phyloP scores from a whole-genome alignment of 2,888 invertebrate genomes.

The Aromia moschata region DNA sequence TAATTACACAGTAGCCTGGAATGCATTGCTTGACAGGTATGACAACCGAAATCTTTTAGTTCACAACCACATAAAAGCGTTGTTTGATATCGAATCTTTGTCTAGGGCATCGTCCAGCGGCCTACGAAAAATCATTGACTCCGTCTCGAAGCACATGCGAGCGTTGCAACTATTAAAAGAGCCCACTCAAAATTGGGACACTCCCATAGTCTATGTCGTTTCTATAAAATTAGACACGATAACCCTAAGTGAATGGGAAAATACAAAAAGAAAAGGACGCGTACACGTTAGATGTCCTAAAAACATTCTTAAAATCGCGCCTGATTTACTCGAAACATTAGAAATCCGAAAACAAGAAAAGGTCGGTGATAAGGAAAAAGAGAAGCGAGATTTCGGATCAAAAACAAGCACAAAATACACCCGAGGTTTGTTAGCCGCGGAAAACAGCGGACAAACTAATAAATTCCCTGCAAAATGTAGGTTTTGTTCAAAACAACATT shows the following conservation, averaged over 20 bases:
- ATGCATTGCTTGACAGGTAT: too few relatives aligned
- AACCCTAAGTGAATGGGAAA: constrained; percentile 14
- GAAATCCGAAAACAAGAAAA: not conserved
- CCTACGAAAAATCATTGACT: constrained; percentile 29
- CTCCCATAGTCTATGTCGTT: constrained; percentile 6
- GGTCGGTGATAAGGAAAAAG: too few relatives aligned
- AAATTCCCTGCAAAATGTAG: too few relatives aligned
- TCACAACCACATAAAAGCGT: too few relatives aligned
- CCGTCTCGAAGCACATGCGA: constrained; percentile 24
- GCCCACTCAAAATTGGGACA: constrained; percentile 16
- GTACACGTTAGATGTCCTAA: not conserved
- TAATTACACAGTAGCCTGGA: constrained; percentile 30
- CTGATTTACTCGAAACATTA: constrained; percentile 18
- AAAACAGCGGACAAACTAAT: too few relatives aligned
- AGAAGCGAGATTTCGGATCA: too few relatives aligned
- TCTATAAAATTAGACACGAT: not conserved
- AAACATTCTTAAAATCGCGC: constrained; percentile 3
- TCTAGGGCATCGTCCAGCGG: too few relatives aligned
- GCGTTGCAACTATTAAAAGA: constrained; percentile 20
- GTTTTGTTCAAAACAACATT: not conserved
- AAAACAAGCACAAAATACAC: too few relatives aligned
- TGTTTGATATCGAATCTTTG: too few relatives aligned
- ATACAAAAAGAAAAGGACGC: not conserved
- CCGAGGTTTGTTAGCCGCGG: too few relatives aligned
- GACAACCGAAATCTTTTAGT: constrained; percentile 29